Base-by-base conservation (phyloP, 2,888 invertebrate genomes). In the Tryphoninae sp. region DNA sequence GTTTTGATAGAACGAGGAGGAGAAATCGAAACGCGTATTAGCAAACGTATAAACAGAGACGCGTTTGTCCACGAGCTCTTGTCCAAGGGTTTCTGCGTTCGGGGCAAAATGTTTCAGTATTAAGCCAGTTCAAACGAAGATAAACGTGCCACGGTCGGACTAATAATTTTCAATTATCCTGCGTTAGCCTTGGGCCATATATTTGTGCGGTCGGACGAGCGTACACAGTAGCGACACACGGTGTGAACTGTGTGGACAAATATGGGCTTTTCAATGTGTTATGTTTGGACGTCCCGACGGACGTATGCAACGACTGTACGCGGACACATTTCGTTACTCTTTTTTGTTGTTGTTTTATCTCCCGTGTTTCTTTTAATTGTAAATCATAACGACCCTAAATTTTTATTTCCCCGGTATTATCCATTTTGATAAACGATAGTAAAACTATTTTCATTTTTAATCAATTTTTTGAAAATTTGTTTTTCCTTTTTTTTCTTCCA, bases 161-260 rank as follows among this genome's bases (percentile, higher is more conserved):
- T 80, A 88, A 88, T 88, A 88, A 88, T 87, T 87, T 85, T 75
- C 86, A 86, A 87, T 89, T 87, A 88, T 81, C 83, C 61, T 33
- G 58, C 83, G 80, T 85, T 85, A 84, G 82, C 85, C 75, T 64
- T 61, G 72, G 68, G 19, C 82, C 78, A 80, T 78, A 77, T 83
- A 81, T 83, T 80, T 80, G 72, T 81, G 77, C 71, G 26, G 59
- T 22, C 69, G 53, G 73, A 78, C 64, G 61, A 16, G 22, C 45
- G 62, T 64, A 73, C 68, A 40, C 77, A 74, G 69, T 64, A 42
- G 51, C 59, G 53, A 61, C 19, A 51, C 13, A 72, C 65, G 45
- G 42, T 11, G 53, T 11, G 42, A 53, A 45, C 22, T 19, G 33
- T 22, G 49, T 42, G 40, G 26, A 69, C 61, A 75, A 75, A 75